phyloP scores from a whole-genome alignment of 2,888 invertebrate genomes.

The Metallyticus violacea region DNA sequence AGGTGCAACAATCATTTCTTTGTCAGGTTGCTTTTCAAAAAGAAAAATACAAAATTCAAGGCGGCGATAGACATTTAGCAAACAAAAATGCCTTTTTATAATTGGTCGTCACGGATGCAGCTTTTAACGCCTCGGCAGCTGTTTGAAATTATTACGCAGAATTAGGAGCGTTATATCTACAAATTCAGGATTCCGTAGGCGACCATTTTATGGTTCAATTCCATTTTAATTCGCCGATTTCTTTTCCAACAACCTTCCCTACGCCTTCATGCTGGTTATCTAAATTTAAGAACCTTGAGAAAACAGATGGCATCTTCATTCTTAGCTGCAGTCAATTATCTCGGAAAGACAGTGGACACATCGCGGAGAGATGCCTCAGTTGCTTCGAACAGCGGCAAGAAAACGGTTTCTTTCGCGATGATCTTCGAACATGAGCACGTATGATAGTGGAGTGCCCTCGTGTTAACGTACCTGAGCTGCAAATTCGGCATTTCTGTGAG shows the following conservation, averaged over 20 bases:
- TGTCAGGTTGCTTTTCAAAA: too few relatives aligned
- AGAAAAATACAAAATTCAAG: too few relatives aligned
- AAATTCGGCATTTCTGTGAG: not conserved
- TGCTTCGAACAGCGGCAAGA: not conserved
- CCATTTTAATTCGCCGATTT: not conserved
- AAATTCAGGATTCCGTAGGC: not conserved
- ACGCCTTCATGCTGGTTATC: not conserved
- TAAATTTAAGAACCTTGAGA: not conserved
- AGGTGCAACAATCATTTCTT: too few relatives aligned
- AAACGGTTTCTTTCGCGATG: not conserved
- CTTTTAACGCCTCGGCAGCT: not conserved
- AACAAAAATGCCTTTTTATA: not conserved
- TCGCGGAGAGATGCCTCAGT: not conserved
- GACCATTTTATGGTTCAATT: not conserved
- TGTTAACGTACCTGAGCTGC: not conserved
- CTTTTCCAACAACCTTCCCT: not conserved
- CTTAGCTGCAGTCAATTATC: not conserved
- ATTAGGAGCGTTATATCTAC: not conserved
- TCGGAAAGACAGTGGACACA: not conserved
- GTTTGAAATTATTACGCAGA: not conserved
- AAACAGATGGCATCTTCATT: not conserved
- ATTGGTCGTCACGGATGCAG: not conserved
- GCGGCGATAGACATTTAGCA: too few relatives aligned
- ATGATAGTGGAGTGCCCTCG: not conserved
- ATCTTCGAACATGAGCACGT: not conserved